phyloP scores from a whole-genome alignment of 2,888 invertebrate genomes.

The Entomobrya multifasciata region DNA sequence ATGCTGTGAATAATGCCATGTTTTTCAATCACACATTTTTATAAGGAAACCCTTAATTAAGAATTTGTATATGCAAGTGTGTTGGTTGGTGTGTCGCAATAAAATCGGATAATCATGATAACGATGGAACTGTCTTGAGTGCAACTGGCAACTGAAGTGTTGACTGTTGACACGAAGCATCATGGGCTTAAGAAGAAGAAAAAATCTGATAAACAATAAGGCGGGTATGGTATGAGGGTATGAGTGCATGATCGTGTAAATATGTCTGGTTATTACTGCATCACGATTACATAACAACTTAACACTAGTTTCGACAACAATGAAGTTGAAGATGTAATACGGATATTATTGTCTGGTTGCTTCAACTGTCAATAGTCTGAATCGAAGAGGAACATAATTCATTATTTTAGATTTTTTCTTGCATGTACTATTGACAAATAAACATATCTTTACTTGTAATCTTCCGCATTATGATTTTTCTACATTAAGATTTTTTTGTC shows the following conservation, averaged over 20 bases:
- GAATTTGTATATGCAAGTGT: neutral
- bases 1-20: constrained; percentile 7
- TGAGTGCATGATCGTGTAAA: neutral
- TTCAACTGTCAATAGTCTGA: constrained; percentile 8
- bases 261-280: neutral
- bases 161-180: constrained; percentile 33
- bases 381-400: constrained; percentile 18
- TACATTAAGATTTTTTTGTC: constrained; percentile 46
- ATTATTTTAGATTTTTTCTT: constrained; percentile 19
- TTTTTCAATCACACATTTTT: constrained; percentile 18
- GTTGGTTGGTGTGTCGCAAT: neutral
- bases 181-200: constrained; percentile 37
- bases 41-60: constrained; percentile 35
- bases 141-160: constrained; percentile 46
- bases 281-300: too few relatives aligned
- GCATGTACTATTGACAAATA: constrained; percentile 22
- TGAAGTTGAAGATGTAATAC: constrained; percentile 28
- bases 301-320: neutral
- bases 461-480: constrained; percentile 18
- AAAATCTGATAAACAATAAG: constrained; percentile 33
- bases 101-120: constrained; percentile 1
- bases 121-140: constrained; percentile 8
- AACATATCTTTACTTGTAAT: constrained; percentile 29
- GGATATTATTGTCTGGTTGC: neutral
- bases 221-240: neutral